Percentiles rank a stretch among this genome's conserved stretches.
Evolutionary conservation across 2,888 invertebrate species (phyloP).

Genomic region (Amblyteles armatorius): DNA sequence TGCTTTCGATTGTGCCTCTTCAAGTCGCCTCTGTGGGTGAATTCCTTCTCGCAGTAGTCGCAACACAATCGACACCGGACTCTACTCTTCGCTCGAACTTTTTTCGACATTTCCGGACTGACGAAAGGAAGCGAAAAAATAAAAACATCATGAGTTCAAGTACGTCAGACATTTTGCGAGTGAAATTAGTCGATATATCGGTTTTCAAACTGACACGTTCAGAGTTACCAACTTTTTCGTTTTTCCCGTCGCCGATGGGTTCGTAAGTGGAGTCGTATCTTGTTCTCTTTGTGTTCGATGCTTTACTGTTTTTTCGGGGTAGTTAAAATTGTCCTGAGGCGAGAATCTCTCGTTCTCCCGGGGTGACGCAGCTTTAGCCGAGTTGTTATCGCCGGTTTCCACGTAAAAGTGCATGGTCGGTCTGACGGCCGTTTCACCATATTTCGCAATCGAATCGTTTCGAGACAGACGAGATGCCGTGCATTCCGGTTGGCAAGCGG

Average conservation of each 20-base stretch:
- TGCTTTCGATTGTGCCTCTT: constrained; percentile 74
- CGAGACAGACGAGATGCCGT: not conserved
- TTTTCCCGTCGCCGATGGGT: not conserved
- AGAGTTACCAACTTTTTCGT: constrained; percentile 3
- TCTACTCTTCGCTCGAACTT: constrained; percentile 3
- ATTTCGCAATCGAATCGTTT: not conserved
- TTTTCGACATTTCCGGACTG: constrained; percentile 13
- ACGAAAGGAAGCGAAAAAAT: not conserved
- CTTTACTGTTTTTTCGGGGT: not conserved
- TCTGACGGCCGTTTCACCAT: not conserved
- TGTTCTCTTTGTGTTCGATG: not conserved
- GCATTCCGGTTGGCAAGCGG: not conserved
- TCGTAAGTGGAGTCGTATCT: not conserved
- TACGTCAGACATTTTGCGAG: not conserved
- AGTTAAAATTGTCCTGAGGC: not conserved
- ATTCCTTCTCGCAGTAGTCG: constrained; percentile 71
- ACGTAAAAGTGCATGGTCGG: constrained; percentile 28
- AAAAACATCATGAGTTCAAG: not conserved
- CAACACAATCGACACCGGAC: constrained; percentile 59
- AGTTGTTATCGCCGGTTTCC: not conserved
- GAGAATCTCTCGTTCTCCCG: not conserved
- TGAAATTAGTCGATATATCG: not conserved
- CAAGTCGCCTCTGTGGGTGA: constrained; percentile 72
- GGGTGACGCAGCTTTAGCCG: not conserved
- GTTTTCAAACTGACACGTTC: not conserved